Conservation (phyloP, 2,797 vertebrate genomes). For the Alcedo atthis region DNA sequence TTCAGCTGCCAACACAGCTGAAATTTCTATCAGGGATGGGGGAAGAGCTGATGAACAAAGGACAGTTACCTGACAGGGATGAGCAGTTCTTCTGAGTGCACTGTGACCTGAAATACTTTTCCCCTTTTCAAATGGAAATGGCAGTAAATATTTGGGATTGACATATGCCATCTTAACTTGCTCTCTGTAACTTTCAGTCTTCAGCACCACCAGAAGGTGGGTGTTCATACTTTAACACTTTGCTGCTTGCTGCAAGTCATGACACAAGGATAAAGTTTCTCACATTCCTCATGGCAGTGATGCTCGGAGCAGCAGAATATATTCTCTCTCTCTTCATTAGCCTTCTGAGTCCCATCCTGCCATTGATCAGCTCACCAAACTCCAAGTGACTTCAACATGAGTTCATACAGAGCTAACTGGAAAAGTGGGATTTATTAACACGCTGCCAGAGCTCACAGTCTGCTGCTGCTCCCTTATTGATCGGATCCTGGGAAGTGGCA, state of each 20-base stretch:
- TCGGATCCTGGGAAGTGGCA: neutral
- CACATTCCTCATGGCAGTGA: neutral
- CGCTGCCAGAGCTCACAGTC: neutral
- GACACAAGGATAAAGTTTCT: neutral
- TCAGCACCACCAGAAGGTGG: neutral
- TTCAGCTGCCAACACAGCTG: neutral
- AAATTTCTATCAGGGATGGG: neutral
- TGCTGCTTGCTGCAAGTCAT: neutral
- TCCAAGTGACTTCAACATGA: neutral
- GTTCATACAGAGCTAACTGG: neutral
- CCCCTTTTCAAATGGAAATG: neutral
- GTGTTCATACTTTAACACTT: neutral
- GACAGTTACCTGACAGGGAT: neutral
- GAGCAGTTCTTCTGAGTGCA: neutral
- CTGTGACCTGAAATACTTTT: rapidly evolving
- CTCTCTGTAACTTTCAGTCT: neutral
- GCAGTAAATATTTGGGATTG: neutral
- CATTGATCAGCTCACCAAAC: conserved; percentile 53
- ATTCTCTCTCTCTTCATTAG: neutral
- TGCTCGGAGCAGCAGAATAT: neutral
- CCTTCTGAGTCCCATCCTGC: neutral
- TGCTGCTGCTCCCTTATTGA: conserved; percentile 37
- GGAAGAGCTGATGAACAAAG: neutral
- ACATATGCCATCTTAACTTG: neutral
- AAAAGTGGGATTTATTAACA: conserved; percentile 65